These are phyloP conservation scores for Enteromius anoplus DNA, from an alignment of 2,797 vertebrate species.

Conservation along the genomic window DNA sequence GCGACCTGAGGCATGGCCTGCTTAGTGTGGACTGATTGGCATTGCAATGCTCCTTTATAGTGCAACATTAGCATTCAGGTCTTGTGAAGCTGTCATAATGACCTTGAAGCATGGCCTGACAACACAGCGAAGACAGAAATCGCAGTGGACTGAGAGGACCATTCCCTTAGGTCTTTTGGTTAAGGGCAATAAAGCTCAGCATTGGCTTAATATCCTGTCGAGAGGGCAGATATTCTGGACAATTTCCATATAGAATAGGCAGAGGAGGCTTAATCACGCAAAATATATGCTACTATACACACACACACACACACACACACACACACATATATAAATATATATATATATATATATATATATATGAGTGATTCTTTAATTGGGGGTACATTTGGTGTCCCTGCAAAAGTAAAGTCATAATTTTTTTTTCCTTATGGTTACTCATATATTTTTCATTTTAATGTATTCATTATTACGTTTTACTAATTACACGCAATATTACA, in stretches of 20 bases:
- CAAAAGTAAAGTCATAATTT: too few relatives aligned
- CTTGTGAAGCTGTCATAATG: conserved; percentile 46
- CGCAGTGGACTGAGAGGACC: conserved; percentile 4
- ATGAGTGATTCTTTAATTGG: too few relatives aligned
- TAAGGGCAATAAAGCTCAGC: conserved; percentile 39
- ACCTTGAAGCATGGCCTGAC: conserved; percentile 53
- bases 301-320: neutral
- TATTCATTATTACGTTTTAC: too few relatives aligned
- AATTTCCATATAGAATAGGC: conserved; percentile 1
- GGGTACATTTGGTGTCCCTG: too few relatives aligned
- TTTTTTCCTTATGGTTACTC: too few relatives aligned
- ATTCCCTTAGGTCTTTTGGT: conserved; percentile 31
- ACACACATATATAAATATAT: too few relatives aligned
- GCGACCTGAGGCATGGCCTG: conserved; percentile 19
- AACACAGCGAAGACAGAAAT: conserved; percentile 20
- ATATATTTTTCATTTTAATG: too few relatives aligned
- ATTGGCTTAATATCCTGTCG: conserved; percentile 6
- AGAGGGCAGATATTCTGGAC: conserved; percentile 13
- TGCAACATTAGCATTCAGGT: conserved; percentile 50
- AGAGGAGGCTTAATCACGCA: neutral
- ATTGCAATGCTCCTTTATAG: conserved; percentile 46
- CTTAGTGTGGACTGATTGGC: conserved; percentile 23
- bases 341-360: too few relatives aligned
- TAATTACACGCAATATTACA: too few relatives aligned
- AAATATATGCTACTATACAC: neutral